Evolutionary conservation across 2,113 vertebrate species (phyloP), one percentile per base, ranked within the genome.

Genomic region (Callopanchax toddi): DNA sequence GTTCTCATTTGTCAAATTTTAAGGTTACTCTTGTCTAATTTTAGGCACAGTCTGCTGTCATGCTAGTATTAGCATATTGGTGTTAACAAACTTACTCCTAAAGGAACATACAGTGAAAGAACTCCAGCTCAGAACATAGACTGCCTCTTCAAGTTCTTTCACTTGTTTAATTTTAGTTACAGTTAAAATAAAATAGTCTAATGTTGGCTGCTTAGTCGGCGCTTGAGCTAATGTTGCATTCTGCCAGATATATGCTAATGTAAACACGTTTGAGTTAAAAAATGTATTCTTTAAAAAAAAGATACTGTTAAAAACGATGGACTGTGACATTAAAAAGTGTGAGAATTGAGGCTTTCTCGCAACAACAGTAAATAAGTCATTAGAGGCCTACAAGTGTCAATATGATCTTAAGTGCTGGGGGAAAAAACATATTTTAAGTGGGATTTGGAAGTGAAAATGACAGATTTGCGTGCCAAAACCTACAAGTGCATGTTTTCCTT

Each of bases 401-500:
- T 13, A 37, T 13, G 36, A 12, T 37, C 36, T 11, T 37, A 37
- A 1, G 12, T 3, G 12, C 42, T 20, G 2, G 42, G 1, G 4
- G 11, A 46, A 46, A 26, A 49, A 49, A 26, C 6, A 2, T 6
- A 15, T 49, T 49, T 49, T 16, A 26, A 25, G 13, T 49, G 3
- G 15, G 13, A 17, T 26, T 2, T 25, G 16, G 6, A 8, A 16
- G 46, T 49, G 46, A 49, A 26, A 49, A 49, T 26, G 15, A 43
- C 11, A 2, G 11, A 62, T 17, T 32, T 54, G 21, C 52, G 39
- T 59, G 11, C 16, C 32, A 25, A 40, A 60, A 59, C 59, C 58
- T 40, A 22, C 42, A 48, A 60, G 13, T 46, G 32, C 55, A 56
- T 48, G 20, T 66, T 70, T 78, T 71, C 21, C 16, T 71, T 60